Conservation (phyloP, 2,797 vertebrate genomes). For the Anguilla obscura region DNA sequence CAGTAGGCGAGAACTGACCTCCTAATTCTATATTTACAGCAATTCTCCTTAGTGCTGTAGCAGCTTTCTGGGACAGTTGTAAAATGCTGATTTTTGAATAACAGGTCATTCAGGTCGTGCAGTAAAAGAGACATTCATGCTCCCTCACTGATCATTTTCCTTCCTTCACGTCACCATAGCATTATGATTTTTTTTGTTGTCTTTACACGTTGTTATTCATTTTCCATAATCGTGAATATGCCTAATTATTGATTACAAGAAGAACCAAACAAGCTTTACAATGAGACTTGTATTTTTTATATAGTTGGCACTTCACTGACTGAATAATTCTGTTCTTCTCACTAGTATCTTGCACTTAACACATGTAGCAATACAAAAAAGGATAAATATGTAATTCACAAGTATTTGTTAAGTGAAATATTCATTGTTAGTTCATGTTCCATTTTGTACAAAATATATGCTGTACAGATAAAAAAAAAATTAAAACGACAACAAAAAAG, state of each 20-base stretch:
- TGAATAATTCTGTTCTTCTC: slow-evolving; percentile 76
- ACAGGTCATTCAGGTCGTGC: slow-evolving; percentile 3
- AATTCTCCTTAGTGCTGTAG: neutral
- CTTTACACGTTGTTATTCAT: slow-evolving; percentile 23
- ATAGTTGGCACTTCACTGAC: slow-evolving; percentile 77
- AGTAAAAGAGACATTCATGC: neutral
- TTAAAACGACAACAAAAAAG: slow-evolving; percentile 75
- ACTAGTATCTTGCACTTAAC: slow-evolving; percentile 86
- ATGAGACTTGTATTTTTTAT: slow-evolving; percentile 79
- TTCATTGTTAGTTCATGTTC: slow-evolving; percentile 82
- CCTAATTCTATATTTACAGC: neutral
- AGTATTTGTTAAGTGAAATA: slow-evolving; percentile 82
- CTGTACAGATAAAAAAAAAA: slow-evolving; percentile 86
- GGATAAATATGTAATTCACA: slow-evolving; percentile 75
- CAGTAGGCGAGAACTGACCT: neutral
- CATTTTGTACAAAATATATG: slow-evolving; percentile 93
- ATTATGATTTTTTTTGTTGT: slow-evolving; percentile 22
- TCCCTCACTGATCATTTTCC: neutral
- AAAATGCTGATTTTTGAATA: neutral
- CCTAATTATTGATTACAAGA: slow-evolving; percentile 50
- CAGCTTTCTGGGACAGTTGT: neutral
- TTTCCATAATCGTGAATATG: slow-evolving; percentile 28
- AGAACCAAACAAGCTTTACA: slow-evolving; percentile 74
- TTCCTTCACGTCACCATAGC: neutral
- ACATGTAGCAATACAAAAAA: slow-evolving; percentile 86